These are phyloP conservation scores for Callimorpha dominula DNA, from an alignment of 2,888 invertebrate genomes.

Conservation along the genomic window DNA sequence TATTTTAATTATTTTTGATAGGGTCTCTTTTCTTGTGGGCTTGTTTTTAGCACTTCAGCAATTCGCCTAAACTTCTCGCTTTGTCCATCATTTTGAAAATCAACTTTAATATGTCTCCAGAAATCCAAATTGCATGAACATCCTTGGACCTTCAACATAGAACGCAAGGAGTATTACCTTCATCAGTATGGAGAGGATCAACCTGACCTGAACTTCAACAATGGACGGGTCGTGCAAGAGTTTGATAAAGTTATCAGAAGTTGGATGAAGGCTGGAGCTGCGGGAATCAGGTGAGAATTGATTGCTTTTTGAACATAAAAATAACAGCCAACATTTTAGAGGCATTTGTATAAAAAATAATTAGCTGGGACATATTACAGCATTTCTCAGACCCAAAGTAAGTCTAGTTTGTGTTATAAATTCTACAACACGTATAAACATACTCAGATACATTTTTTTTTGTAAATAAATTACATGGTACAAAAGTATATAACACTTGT, in stretches of 20 bases:
- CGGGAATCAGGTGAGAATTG: slow-evolving; percentile 89
- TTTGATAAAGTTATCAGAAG: slow-evolving; percentile 89
- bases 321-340: too few species aligned
- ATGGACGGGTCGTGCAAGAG: slow-evolving; percentile 88
- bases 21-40: too few species aligned
- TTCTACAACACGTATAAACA: too few species aligned
- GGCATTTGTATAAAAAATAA: too few species aligned
- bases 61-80: neutral
- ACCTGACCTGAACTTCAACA: slow-evolving; percentile 94
- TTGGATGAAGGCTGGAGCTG: slow-evolving; percentile 92
- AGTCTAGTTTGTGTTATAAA: too few species aligned
- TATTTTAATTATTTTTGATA: too few species aligned
- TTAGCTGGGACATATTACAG: too few species aligned
- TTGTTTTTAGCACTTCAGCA: too few species aligned
- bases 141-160: slow-evolving; percentile 90
- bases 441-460: too few species aligned
- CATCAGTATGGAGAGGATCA: slow-evolving; percentile 90
- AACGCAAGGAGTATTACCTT: slow-evolving; percentile 91
- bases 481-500: neutral
- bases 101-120: slow-evolving; percentile 46
- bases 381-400: too few species aligned
- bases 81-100: neutral
- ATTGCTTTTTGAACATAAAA: neutral
- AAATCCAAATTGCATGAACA: slow-evolving; percentile 78
- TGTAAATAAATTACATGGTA: too few species aligned